phyloP scores from a whole-genome alignment of 2,797 vertebrate genomes.

The Clarias platycephalus region DNA sequence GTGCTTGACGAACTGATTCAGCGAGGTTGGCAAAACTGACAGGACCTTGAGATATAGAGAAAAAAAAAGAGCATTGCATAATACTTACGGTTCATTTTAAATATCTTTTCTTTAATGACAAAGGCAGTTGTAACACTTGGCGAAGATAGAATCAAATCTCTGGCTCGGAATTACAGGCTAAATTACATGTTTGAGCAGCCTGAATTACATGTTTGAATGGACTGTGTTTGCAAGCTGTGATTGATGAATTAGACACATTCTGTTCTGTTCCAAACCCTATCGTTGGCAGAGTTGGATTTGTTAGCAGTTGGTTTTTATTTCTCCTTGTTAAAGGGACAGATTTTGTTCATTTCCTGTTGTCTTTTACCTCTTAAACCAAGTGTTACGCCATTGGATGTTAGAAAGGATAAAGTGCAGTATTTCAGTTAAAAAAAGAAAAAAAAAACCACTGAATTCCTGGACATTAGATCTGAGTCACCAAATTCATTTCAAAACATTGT shows the following conservation, averaged over 20 bases:
- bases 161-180: conserved; percentile 50
- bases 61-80: not conserved
- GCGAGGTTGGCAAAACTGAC: conserved; percentile 32
- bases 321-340: not conserved
- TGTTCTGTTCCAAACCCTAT: conserved; percentile 64
- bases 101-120: conserved; percentile 35
- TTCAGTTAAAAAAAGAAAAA: not conserved
- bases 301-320: not conserved
- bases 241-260: conserved; percentile 70
- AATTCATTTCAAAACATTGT: too few relatives aligned
- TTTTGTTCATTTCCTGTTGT: not conserved
- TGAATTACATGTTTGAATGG: conserved; percentile 63
- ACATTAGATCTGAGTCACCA: not conserved
- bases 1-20: conserved; percentile 34
- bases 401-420: not conserved
- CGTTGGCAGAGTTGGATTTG: conserved; percentile 54
- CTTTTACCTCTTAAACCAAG: not conserved
- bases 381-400: not conserved
- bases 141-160: conserved; percentile 44
- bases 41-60: conserved; percentile 17
- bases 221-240: conserved; percentile 66
- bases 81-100: conserved; percentile 18
- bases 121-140: conserved; percentile 31
- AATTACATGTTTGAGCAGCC: conserved; percentile 63
- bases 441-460: not conserved